Conservation (phyloP, 2,113 vertebrate species). For the Propithecus coquereli region DNA sequence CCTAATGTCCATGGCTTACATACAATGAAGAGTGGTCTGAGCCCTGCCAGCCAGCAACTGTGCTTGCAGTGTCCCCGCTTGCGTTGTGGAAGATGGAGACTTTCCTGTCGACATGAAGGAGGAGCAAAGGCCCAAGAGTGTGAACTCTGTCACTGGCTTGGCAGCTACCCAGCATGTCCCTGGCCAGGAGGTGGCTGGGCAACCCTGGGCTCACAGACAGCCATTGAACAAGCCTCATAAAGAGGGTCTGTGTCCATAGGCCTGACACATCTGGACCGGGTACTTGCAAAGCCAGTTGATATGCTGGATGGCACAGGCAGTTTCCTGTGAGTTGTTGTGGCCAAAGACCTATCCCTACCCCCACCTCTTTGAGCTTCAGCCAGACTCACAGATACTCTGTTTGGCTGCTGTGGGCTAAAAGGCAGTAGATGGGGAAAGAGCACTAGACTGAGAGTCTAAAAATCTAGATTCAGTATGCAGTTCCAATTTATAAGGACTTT, state of each 20-base stretch:
- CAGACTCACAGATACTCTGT: not conserved
- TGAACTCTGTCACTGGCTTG: conserved; percentile 65
- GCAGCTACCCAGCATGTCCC: conserved; percentile 57
- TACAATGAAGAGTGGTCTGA: conserved; percentile 59
- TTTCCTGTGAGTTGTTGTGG: conserved; percentile 58
- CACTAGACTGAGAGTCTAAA: not conserved
- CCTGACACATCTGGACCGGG: conserved; percentile 63
- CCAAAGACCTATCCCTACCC: conserved; percentile 14
- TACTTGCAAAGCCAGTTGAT: conserved; percentile 68
- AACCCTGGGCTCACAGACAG: conserved; percentile 61
- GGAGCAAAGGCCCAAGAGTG: conserved; percentile 47
- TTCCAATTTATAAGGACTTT: not conserved
- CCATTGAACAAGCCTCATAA: conserved; percentile 68
- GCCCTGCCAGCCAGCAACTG: conserved; percentile 55
- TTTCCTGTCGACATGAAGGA: conserved; percentile 60
- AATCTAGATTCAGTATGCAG: not conserved
- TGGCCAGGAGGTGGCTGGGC: conserved; percentile 54
- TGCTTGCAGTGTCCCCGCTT: conserved; percentile 50
- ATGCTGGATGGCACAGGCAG: conserved; percentile 58
- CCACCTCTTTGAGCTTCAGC: not conserved
- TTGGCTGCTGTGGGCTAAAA: not conserved
- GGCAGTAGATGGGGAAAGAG: not conserved
- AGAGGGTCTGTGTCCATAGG: conserved; percentile 64
- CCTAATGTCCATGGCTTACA: not conserved
- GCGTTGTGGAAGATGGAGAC: conserved; percentile 57